Evolutionary conservation across 1,140 invertebrate genomes (phyloP), one percentile per base, ranked within the genome.

Genomic region (Caenorhabditis brenneri): DNA sequence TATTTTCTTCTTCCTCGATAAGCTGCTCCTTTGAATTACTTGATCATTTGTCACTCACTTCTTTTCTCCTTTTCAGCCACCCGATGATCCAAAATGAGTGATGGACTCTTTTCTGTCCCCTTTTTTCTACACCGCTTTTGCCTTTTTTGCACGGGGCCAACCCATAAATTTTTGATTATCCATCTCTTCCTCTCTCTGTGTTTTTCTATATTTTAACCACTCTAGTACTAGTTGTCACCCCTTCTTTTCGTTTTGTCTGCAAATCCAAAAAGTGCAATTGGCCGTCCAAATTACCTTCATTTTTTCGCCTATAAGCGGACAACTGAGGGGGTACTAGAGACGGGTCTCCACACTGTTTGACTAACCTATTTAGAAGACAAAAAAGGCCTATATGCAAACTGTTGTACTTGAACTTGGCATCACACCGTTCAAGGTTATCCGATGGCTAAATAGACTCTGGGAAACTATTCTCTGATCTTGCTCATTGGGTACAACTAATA

Each of bases 121-220:
- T 33, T 36, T 42, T 74, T 74, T 65, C 31, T 36, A n/a, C n/a
- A n/a, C n/a, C n/a, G n/a, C n/a, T n/a, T n/a, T n/a, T n/a, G n/a
- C n/a, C n/a, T 65, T 42, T 24, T 31, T 74, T 74, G 6, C 29
- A 16, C 33, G 36, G 10, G 5, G n/a, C n/a, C 36, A 74, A 42
- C 36, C 65, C 65, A 74, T 74, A 74, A 74, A 74, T 74, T 74
- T 74, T 74, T 74, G 65, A 74, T 74, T 74, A 74, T 74, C 65
- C 22, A 33, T 42, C 36, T 15, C 15, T 42, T 46, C 10, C 65
- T 24, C n/a, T 42, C 42, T 42, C 12, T 42, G 5, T 12, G 5
- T 42, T 42, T 42, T 42, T 42, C 39, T 36, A n/a, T 10, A 1
- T 55, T 55, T 55, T 27, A n/a, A n/a, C n/a, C 36, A 27, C 36